Percentiles rank a stretch among this genome's conserved stretches.
These are phyloP conservation scores for Lampris incognitus DNA, from an alignment of 2,113 vertebrate species.

Conservation along the genomic window DNA sequence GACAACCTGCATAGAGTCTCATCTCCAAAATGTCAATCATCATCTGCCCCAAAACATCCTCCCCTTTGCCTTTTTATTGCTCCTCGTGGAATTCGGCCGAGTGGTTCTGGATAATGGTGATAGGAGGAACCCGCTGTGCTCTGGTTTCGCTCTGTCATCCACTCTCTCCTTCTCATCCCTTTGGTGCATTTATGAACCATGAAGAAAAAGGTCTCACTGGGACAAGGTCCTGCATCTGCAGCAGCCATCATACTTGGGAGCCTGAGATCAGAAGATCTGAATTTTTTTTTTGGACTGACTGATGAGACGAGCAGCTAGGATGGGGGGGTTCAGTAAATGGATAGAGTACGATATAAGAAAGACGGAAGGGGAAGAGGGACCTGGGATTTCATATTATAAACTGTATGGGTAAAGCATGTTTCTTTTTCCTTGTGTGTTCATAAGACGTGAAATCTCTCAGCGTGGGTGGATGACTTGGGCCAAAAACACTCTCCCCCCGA, in stretches of 20 bases:
- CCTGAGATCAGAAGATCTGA: conserved; percentile 33
- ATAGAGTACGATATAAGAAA: conserved; percentile 17
- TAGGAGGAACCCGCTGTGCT: conserved; percentile 32
- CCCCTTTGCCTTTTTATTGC: conserved; percentile 8
- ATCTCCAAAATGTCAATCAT: conserved; percentile 31
- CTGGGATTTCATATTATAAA: conserved; percentile 35
- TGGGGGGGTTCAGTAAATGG: conserved; percentile 25
- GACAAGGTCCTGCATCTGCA: conserved; percentile 55
- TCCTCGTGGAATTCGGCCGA: conserved; percentile 29
- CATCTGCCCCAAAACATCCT: conserved; percentile 10
- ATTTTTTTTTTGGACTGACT: conserved; percentile 22
- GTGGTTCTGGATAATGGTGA: conserved; percentile 13
- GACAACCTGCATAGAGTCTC: conserved; percentile 5
- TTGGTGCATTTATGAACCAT: conserved; percentile 49
- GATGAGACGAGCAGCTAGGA: conserved; percentile 19
- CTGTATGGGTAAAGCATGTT: conserved; percentile 18
- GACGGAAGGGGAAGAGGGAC: neutral
- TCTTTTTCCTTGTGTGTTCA: conserved; percentile 7
- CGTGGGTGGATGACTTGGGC: conserved; percentile 33
- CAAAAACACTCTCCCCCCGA: conserved; percentile 23
- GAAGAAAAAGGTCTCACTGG: conserved; percentile 13
- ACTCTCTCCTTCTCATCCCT: conserved; percentile 20
- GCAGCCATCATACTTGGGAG: conserved; percentile 45
- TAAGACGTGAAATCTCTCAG: conserved; percentile 33
- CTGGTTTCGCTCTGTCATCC: conserved; percentile 28